These are phyloP conservation scores for Aspidiotus destructor DNA, from an alignment of 2,888 invertebrate genomes.

Conservation along the genomic window DNA sequence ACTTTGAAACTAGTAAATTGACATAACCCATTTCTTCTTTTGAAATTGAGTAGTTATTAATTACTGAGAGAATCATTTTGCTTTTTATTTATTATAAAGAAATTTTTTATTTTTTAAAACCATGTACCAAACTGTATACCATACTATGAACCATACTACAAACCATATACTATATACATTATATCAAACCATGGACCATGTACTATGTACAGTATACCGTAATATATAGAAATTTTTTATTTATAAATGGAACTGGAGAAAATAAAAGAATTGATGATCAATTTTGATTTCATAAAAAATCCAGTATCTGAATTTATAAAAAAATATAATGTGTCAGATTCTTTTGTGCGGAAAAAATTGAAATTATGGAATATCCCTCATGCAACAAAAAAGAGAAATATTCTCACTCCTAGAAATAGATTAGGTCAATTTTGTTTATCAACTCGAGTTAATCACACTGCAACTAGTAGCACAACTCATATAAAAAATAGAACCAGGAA, in stretches of 20 bases:
- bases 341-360: constrained; percentile 2
- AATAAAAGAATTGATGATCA: constrained; percentile 4
- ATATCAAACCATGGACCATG: constrained; percentile 3
- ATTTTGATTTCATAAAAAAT: constrained; percentile 4
- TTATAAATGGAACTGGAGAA: constrained; percentile 1
- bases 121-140: constrained; percentile 4
- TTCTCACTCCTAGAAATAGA: constrained; percentile 4
- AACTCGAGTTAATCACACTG: too few relatives aligned
- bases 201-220: constrained; percentile 1
- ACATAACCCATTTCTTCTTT: constrained; percentile 4
- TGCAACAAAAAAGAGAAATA: constrained; percentile 4
- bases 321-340: constrained; percentile 2
- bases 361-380: not conserved
- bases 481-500: too few relatives aligned
- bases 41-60: constrained; percentile 4
- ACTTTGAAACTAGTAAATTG: not conserved
- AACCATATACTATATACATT: too few relatives aligned
- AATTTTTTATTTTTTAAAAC: not conserved
- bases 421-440: constrained; percentile 4
- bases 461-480: too few relatives aligned
- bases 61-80: not conserved
- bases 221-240: constrained; percentile 1
- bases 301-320: constrained; percentile 4
- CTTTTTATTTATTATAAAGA: constrained; percentile 3
- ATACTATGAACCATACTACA: not conserved